phyloP scores from a whole-genome alignment of 1,140 invertebrate genomes.

The Trachymyrmex cornetzi region DNA sequence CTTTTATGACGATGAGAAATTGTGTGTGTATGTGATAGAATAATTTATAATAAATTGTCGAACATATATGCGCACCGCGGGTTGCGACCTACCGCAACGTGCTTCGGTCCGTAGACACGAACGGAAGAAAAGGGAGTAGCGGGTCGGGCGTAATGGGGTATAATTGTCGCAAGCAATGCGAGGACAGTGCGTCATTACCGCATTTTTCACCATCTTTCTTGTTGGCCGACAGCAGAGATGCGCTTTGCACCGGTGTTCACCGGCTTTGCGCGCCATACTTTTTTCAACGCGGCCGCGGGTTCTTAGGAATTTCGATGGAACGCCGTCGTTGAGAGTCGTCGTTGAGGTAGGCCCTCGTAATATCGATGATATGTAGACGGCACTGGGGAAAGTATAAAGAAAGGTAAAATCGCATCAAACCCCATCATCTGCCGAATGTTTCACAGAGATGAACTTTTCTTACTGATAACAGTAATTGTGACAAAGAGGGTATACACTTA shows the following conservation, averaged over 20 bases:
- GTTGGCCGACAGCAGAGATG: slow-evolving; percentile 76
- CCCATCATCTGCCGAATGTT: not conserved
- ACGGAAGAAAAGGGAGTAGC: slow-evolving; percentile 76
- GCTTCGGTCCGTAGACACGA: slow-evolving; percentile 71
- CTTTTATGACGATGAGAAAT: slow-evolving; percentile 5
- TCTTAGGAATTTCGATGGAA: slow-evolving; percentile 84
- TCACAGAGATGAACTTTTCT: not conserved
- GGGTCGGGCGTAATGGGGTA: slow-evolving; percentile 85
- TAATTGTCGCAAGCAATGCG: slow-evolving; percentile 87
- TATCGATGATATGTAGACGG: slow-evolving; percentile 46
- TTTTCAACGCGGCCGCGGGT: slow-evolving; percentile 73
- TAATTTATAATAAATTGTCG: slow-evolving; percentile 79
- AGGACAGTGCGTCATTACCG: slow-evolving; percentile 86
- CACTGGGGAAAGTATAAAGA: slow-evolving; percentile 63
- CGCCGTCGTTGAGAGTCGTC: slow-evolving; percentile 78
- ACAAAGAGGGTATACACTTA: not conserved
- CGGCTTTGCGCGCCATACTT: slow-evolving; percentile 74
- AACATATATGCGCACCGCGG: slow-evolving; percentile 71
- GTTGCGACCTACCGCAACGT: slow-evolving; percentile 85
- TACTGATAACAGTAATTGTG: not conserved
- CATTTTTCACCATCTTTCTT: slow-evolving; percentile 85
- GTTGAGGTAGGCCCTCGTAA: slow-evolving; percentile 81
- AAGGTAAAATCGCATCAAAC: slow-evolving; percentile 15
- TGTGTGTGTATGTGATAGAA: slow-evolving; percentile 29
- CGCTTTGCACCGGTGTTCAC: slow-evolving; percentile 72